phyloP scores from a whole-genome alignment of 2,888 invertebrate species.

The Bruchidius siliquastri region DNA sequence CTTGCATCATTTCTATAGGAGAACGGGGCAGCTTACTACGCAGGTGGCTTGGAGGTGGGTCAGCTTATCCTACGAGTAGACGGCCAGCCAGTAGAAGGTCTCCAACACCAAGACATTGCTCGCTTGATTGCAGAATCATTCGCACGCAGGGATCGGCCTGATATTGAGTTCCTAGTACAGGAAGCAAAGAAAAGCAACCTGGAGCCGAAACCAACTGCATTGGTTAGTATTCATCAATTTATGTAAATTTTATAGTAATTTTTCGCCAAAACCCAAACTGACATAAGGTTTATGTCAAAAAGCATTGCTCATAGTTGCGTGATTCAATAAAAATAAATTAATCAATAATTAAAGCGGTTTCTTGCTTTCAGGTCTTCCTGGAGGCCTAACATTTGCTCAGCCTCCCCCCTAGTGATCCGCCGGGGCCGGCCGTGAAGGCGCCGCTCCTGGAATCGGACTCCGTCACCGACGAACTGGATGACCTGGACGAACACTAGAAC shows the following conservation, averaged over 20 bases:
- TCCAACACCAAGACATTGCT: slow-evolving; percentile 88
- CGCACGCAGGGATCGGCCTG: slow-evolving; percentile 79
- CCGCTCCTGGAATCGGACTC: slow-evolving; percentile 56
- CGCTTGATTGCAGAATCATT: slow-evolving; percentile 90
- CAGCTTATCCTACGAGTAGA: slow-evolving; percentile 85
- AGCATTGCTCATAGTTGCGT: too few species aligned
- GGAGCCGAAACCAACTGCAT: slow-evolving; percentile 86
- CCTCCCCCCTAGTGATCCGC: slow-evolving; percentile 77
- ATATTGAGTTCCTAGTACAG: slow-evolving; percentile 91
- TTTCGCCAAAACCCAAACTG: too few species aligned
- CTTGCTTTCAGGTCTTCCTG: slow-evolving; percentile 60
- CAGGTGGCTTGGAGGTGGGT: slow-evolving; percentile 89
- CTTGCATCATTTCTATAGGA: slow-evolving; percentile 60
- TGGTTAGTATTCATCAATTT: slow-evolving; percentile 34
- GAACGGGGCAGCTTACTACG: slow-evolving; percentile 89
- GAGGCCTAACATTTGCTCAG: slow-evolving; percentile 90
- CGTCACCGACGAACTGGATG: slow-evolving; percentile 11
- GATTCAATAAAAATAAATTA: too few species aligned
- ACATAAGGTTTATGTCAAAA: too few species aligned
- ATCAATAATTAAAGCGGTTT: too few species aligned
- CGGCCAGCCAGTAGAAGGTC: slow-evolving; percentile 72
- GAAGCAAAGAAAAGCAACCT: slow-evolving; percentile 89
- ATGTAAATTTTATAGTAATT: background rate
- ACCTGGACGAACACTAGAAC: background rate
- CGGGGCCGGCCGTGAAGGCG: slow-evolving; percentile 56